phyloP scores from a whole-genome alignment of 2,797 vertebrate species.

The Coracias cyanogaster region DNA sequence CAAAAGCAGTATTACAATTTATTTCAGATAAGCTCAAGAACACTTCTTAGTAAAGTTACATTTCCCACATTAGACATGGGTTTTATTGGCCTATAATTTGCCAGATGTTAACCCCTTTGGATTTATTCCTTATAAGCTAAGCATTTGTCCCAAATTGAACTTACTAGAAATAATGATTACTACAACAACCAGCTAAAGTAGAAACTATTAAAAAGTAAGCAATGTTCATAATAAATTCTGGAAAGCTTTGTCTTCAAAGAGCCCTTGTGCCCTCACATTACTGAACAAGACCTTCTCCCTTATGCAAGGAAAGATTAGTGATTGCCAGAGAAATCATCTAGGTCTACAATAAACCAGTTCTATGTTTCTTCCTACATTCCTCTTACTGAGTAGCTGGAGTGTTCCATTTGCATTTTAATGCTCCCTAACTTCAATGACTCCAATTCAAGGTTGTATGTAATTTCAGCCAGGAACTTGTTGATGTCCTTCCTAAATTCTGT shows the following conservation, averaged over 20 bases:
- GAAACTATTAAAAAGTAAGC: background rate
- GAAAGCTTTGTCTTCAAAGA: background rate
- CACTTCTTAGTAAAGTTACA: background rate
- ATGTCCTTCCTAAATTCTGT: background rate
- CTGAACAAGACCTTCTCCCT: background rate
- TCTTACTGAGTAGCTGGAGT: background rate
- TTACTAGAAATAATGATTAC: background rate
- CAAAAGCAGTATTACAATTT: background rate
- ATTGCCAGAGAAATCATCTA: background rate
- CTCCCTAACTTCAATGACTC: background rate
- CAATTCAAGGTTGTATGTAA: background rate
- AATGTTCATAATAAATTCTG: background rate
- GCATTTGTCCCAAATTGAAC: background rate
- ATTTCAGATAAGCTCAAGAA: background rate
- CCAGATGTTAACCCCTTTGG: background rate
- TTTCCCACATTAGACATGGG: background rate
- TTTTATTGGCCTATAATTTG: background rate
- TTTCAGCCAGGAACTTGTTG: constrained; percentile 14
- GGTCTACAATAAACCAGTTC: background rate
- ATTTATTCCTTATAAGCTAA: background rate
- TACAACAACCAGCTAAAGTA: background rate
- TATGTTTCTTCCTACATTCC: background rate
- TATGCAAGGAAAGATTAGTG: background rate
- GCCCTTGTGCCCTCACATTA: fast-evolving
- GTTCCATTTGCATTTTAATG: constrained; percentile 28